Evolutionary conservation across 2,797 vertebrate species (phyloP).

Genomic region (Heliangelus exortis): DNA sequence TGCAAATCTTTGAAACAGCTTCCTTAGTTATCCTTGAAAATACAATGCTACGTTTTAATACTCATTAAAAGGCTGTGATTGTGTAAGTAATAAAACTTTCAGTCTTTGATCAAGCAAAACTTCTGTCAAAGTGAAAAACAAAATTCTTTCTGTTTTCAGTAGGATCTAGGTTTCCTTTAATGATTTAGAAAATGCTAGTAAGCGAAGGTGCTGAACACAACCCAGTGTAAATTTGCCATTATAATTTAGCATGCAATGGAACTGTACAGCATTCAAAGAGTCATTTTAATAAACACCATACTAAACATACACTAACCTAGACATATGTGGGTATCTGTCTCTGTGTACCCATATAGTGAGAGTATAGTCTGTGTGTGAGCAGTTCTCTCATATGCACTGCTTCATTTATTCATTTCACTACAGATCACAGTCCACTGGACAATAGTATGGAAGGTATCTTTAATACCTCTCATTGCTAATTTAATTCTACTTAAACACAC

Average conservation of each 20-base stretch:
- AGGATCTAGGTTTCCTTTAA: background rate
- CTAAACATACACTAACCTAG: conserved; percentile 6
- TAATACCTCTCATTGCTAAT: conserved; percentile 88
- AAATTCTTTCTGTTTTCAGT: background rate
- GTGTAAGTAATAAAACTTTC: background rate
- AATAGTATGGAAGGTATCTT: conserved; percentile 83
- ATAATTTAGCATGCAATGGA: background rate
- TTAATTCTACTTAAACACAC: conserved; percentile 89
- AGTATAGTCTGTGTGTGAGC: background rate
- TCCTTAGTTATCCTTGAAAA: background rate
- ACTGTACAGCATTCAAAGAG: background rate
- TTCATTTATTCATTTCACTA: conserved; percentile 82
- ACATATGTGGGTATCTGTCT: fast-evolving
- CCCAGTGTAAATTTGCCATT: background rate
- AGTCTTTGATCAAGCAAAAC: background rate
- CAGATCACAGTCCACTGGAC: conserved; percentile 79
- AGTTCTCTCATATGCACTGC: conserved; percentile 43
- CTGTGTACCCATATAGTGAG: background rate
- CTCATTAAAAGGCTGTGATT: background rate
- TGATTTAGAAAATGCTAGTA: background rate
- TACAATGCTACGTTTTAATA: background rate
- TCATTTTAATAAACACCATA: conserved; percentile 36
- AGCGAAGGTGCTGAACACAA: background rate
- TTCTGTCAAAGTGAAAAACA: background rate
- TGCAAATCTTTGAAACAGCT: background rate